These are phyloP conservation scores for Pandemis cinnamomeana DNA, from an alignment of 2,888 invertebrate species.

Conservation along the genomic window DNA sequence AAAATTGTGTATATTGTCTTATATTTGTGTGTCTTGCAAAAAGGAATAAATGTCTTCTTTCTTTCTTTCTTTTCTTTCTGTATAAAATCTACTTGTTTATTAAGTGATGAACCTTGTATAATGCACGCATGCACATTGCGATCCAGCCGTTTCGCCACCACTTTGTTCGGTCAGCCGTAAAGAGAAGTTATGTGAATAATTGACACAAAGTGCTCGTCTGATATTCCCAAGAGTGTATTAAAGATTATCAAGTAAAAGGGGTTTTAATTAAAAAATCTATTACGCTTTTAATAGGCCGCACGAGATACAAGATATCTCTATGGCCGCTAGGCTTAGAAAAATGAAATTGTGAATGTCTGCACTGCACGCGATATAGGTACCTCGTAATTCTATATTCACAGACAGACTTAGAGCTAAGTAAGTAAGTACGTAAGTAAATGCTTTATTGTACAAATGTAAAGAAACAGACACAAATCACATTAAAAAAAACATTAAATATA, in stretches of 20 bases:
- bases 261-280: slow-evolving; percentile 52
- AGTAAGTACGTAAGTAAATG: no score
- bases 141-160: slow-evolving; percentile 66
- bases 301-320: slow-evolving; percentile 14
- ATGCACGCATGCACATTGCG: slow-evolving; percentile 71
- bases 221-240: slow-evolving; percentile 59
- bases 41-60: no score
- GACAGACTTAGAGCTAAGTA: slow-evolving; percentile 5
- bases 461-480: no score
- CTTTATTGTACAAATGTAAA: no score
- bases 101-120: slow-evolving; percentile 70
- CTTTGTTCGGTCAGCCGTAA: slow-evolving; percentile 62
- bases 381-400: slow-evolving; percentile 27
- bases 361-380: slow-evolving; percentile 27
- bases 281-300: slow-evolving; percentile 44
- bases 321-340: slow-evolving; percentile 28
- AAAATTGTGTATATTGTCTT: no score
- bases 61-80: no score
- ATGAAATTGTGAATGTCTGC: slow-evolving; percentile 27
- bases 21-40: no score
- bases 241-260: slow-evolving; percentile 61
- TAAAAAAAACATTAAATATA: no score
- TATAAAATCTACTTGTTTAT: slow-evolving; percentile 78
- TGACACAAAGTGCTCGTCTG: slow-evolving; percentile 57
- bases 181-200: slow-evolving; percentile 6